Base-by-base conservation (phyloP, 2,888 invertebrate species). In the Eupithecia tripunctaria region DNA sequence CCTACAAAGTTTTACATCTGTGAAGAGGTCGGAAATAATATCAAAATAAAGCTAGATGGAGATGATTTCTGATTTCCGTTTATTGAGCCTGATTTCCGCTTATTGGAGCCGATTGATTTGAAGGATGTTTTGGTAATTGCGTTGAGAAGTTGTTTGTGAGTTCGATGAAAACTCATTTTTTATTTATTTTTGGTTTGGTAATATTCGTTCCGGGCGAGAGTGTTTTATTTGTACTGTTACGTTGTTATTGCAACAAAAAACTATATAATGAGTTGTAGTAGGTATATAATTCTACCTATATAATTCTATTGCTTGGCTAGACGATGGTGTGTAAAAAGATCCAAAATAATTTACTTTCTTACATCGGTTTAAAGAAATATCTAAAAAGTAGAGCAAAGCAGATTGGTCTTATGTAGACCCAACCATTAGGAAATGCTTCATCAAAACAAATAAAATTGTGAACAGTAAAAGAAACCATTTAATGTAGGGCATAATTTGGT, bases 31-130 rank as follows among this genome's bases (percentile, higher is more conserved):
- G 78, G 76, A 79, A 75, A 76, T 79, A 71, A 78, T 76, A 80
- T 76, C 74, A 66, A 76, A 79, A 76, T 78, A 73, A 73, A 63
- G 74, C 69, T 72, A 68, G 74, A 74, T 41, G 68, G 70, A 76
- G 70, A 80, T 78, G 75, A 80, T 80, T 80, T 78, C 78, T 77
- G 77, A 78, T 80, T 78, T 80, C 76, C 80, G 77, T 76, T 78
- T 75, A 78, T 76, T 77, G 76, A 72, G 73, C 74, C 32, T 63
- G 62, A 63, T 36, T 63, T 63, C 62, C 62, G 74, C 73, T 64
- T 66, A 76, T 77, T 73, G 72, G 73, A 73, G 73, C 62, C 74
- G 77, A 75, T 78, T 77, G 75, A 77, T 76, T 77, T 76, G 77
- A 78, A 75, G 72, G 70, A 75, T 73, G 79, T 78, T 79, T 78